These are phyloP conservation scores for Cephus pulcher DNA, from an alignment of 2,888 invertebrate species.

Conservation along the genomic window DNA sequence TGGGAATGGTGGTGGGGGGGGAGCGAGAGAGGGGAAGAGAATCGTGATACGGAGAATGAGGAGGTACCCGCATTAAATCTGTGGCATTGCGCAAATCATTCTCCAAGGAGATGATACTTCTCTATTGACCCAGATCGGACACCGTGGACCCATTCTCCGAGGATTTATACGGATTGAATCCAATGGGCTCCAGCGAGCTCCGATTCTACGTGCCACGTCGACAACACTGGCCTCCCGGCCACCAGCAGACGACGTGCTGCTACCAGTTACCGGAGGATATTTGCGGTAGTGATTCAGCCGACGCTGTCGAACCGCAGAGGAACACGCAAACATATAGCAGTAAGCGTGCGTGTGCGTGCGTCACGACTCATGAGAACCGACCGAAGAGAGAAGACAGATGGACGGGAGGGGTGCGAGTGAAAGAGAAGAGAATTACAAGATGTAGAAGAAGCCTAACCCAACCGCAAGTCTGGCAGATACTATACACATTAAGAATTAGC, in stretches of 20 bases:
- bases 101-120: slow-evolving; percentile 1
- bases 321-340: background rate
- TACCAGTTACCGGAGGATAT: slow-evolving; percentile 45
- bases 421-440: background rate
- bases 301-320: background rate
- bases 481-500: slow-evolving; percentile 28
- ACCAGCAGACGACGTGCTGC: background rate
- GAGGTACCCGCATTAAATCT: background rate
- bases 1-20: background rate
- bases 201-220: background rate
- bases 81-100: background rate
- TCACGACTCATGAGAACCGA: slow-evolving; percentile 7
- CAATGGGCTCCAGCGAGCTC: background rate
- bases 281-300: slow-evolving; percentile 56
- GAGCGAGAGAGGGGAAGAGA: background rate
- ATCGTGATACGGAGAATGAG: background rate
- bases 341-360: background rate
- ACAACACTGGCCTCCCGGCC: background rate
- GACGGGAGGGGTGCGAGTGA: background rate
- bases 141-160: background rate
- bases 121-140: slow-evolving; percentile 55
- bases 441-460: slow-evolving; percentile 23
- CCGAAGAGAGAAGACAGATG: slow-evolving; percentile 1
- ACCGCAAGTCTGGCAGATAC: slow-evolving; percentile 37
- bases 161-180: background rate